phyloP scores from a whole-genome alignment of 2,888 invertebrate species.

The Ennomos erosarius region DNA sequence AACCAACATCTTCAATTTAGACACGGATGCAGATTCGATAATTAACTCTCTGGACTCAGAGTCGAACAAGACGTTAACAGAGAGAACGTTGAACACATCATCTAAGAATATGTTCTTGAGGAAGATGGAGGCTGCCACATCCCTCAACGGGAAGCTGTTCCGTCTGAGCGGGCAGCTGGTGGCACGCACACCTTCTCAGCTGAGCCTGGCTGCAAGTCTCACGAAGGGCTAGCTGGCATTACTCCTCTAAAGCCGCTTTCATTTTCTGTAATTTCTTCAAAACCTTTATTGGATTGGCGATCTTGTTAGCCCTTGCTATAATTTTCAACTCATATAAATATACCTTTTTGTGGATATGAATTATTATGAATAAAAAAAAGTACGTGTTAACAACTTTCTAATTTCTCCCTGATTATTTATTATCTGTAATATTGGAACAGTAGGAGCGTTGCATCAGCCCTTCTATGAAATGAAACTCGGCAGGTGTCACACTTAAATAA shows the following conservation, averaged over 20 bases:
- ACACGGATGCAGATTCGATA: conserved; percentile 72
- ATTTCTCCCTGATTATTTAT: too few species aligned
- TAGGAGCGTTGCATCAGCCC: neutral
- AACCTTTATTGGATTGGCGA: too few species aligned
- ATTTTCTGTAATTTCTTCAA: too few species aligned
- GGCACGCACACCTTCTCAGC: conserved; percentile 61
- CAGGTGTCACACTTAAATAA: conserved; percentile 7
- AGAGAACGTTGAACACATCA: conserved; percentile 66
- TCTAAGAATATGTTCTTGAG: conserved; percentile 72
- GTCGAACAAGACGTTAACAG: conserved; percentile 74
- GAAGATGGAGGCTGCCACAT: conserved; percentile 78
- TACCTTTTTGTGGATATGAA: too few species aligned
- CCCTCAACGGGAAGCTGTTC: conserved; percentile 71
- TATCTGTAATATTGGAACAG: too few species aligned
- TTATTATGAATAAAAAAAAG: too few species aligned
- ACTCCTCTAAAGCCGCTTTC: too few species aligned
- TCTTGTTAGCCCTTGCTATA: too few species aligned
- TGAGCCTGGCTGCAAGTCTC: conserved; percentile 57
- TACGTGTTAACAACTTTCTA: too few species aligned
- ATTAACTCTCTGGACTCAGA: conserved; percentile 70
- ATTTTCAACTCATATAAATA: too few species aligned
- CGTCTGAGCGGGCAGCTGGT: conserved; percentile 70
- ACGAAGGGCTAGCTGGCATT: conserved; percentile 40
- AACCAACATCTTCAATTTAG: conserved; percentile 68
- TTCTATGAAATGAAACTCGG: conserved; percentile 5